Base-by-base conservation (phyloP, 2,888 invertebrate species). In the Drosophila histrio region DNA sequence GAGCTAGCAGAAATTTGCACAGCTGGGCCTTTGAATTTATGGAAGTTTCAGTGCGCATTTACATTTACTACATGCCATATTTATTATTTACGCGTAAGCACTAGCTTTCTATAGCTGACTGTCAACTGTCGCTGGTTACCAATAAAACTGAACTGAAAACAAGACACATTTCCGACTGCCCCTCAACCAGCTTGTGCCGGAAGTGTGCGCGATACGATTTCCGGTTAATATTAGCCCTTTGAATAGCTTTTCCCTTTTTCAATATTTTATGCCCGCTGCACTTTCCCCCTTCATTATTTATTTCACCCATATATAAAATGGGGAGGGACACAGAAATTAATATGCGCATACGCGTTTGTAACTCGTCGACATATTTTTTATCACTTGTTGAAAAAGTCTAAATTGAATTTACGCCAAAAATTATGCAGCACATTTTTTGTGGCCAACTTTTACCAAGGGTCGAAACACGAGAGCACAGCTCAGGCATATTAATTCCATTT, bases 61-160 rank as follows among this genome's bases (percentile, higher is more conserved):
- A 81, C 82, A 82, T 87, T 84, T 81, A 87, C 78, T 87, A 80
- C 82, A 84, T 61, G 72, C 64, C 75, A 62, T 81, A 84, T 87
- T 77, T 87, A 82, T 84, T 82, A 87, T 82, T 82, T 85, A 82
- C 80, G 63, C 65, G 22, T 49, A 13, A 39, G 39, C 64, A 64
- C 57, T 64, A 59, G 52, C 39, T 44, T 53, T 56, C 59, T 19
- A 41, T 56, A 30, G 21, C 58, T 44, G 32, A 47, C 34, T 34
- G 43, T 43, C 50, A 43, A 50, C 26, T 19, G 32, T 34, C 46
- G 57, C 22, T 44, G 46, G n/a, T 38, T 71, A 64, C 65, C 63
- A 76, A 75, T 72, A 79, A 63, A 70, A 74, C 49, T 54, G 71
- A 38, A 38, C 50, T 38, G 50, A 38, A 38, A 52, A 74, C 75